These are phyloP conservation scores for Pelmatolapia mariae DNA, from an alignment of 2,113 vertebrate species.

Conservation along the genomic window DNA sequence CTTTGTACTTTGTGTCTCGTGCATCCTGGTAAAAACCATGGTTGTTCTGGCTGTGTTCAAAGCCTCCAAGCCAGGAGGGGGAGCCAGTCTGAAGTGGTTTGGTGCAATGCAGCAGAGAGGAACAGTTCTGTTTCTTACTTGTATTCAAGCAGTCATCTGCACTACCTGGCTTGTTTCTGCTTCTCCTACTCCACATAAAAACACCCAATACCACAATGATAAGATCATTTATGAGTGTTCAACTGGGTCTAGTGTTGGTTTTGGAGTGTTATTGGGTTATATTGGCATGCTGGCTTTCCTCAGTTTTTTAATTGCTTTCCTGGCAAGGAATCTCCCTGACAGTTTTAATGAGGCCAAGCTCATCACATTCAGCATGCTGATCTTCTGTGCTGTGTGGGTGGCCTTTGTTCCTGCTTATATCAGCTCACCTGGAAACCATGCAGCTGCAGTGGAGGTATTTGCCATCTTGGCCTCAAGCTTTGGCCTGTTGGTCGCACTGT, in stretches of 20 bases:
- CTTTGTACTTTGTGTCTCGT: slow-evolving; percentile 38
- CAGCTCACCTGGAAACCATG: slow-evolving; percentile 65
- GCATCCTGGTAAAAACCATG: slow-evolving; percentile 36
- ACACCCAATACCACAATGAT: slow-evolving; percentile 30
- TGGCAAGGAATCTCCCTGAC: fast-evolving
- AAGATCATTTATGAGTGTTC: slow-evolving; percentile 58
- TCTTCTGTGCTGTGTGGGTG: not conserved
- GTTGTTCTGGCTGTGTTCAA: slow-evolving; percentile 60
- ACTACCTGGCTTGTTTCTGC: slow-evolving; percentile 51
- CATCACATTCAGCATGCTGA: not conserved
- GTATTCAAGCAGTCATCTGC: slow-evolving; percentile 50
- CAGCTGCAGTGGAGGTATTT: slow-evolving; percentile 68
- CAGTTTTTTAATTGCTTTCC: fast-evolving
- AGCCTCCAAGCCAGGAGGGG: slow-evolving; percentile 54
- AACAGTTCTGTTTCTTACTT: slow-evolving; percentile 37
- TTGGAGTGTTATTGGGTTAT: slow-evolving; percentile 33
- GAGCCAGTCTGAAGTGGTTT: slow-evolving; percentile 45
- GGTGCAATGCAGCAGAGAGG: slow-evolving; percentile 53
- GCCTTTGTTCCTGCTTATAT: slow-evolving; percentile 50
- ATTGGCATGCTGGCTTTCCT: fast-evolving
- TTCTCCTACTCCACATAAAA: slow-evolving; percentile 42
- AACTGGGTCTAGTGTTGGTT: slow-evolving; percentile 47
- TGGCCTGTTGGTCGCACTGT: slow-evolving; percentile 62
- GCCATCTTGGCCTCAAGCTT: slow-evolving; percentile 73
- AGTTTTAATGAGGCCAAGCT: not conserved